Evolutionary conservation across 2,888 invertebrate species (phyloP).

Genomic region (Ophion ellenae): DNA sequence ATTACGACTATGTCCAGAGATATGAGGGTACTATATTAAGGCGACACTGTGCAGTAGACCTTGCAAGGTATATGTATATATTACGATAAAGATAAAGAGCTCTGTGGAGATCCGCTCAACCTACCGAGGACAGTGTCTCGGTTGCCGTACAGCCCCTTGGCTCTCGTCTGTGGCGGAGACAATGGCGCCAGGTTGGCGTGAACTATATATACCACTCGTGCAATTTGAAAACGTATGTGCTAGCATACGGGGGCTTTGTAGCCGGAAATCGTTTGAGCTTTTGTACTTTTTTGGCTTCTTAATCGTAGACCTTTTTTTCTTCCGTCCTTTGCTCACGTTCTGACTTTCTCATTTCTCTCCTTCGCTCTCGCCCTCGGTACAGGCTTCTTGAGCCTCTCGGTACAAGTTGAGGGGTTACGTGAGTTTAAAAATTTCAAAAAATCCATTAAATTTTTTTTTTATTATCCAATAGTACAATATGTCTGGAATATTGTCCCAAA

Average conservation of each 20-base stretch:
- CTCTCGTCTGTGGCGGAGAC: conserved; percentile 55
- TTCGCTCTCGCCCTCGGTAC: neutral
- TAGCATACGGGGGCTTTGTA: conserved; percentile 72
- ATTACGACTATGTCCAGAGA: neutral
- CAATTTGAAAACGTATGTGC: conserved; percentile 50
- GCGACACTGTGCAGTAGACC: neutral
- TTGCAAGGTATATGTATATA: conserved; percentile 3
- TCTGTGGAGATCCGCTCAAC: conserved; percentile 20
- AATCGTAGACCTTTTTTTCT: conserved; percentile 72
- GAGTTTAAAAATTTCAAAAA: too few species aligned
- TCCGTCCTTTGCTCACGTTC: neutral
- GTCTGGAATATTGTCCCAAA: too few species aligned
- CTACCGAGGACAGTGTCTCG: conserved; percentile 37
- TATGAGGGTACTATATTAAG: neutral
- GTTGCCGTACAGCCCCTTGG: conserved; percentile 46
- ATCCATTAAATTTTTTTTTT: too few species aligned
- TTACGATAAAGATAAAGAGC: conserved; percentile 37
- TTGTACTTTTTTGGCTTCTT: conserved; percentile 77
- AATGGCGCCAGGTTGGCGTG: conserved; percentile 52
- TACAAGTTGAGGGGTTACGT: neutral
- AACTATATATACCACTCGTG: conserved; percentile 23
- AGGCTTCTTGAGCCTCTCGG: neutral
- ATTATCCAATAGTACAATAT: too few species aligned
- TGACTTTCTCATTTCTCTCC: neutral
- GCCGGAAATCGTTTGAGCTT: conserved; percentile 80